Conservation (phyloP, 2,113 vertebrate species). For the Agelaius tricolor region DNA sequence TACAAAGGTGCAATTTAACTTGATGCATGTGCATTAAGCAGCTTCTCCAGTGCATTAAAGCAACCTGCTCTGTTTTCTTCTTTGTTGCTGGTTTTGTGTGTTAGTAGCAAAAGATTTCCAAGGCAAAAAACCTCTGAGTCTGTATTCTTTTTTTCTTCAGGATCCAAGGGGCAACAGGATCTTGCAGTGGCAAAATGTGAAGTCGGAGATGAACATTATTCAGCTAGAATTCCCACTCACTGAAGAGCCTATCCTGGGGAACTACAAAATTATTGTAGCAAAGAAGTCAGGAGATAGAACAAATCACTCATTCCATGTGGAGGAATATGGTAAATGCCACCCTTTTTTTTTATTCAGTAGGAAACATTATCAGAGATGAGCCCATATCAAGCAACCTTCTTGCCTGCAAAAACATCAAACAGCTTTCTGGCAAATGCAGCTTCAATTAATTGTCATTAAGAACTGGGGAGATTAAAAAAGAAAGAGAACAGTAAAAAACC, state of each 20-base stretch:
- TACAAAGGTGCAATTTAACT: background rate
- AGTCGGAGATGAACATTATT: background rate
- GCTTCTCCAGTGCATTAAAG: background rate
- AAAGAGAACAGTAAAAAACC: background rate
- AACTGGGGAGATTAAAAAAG: background rate
- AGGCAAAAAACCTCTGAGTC: background rate
- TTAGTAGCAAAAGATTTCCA: background rate
- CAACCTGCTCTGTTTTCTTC: background rate
- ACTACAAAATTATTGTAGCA: conserved; percentile 29
- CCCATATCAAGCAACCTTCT: background rate
- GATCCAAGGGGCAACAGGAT: conserved; percentile 65
- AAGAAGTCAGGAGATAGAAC: conserved; percentile 6
- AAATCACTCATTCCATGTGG: conserved; percentile 44
- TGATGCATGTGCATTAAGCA: background rate
- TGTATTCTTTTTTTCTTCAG: background rate
- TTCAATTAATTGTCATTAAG: background rate
- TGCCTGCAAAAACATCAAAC: background rate
- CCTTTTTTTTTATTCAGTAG: background rate
- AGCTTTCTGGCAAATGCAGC: background rate
- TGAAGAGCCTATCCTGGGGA: conserved; percentile 59
- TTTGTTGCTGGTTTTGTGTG: background rate
- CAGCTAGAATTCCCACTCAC: conserved; percentile 51
- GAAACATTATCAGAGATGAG: background rate
- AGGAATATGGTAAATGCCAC: conserved; percentile 65
- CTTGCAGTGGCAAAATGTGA: conserved; percentile 63